These are phyloP conservation scores for Gerris lacustris DNA, from an alignment of 2,888 invertebrate genomes.

Conservation along the genomic window DNA sequence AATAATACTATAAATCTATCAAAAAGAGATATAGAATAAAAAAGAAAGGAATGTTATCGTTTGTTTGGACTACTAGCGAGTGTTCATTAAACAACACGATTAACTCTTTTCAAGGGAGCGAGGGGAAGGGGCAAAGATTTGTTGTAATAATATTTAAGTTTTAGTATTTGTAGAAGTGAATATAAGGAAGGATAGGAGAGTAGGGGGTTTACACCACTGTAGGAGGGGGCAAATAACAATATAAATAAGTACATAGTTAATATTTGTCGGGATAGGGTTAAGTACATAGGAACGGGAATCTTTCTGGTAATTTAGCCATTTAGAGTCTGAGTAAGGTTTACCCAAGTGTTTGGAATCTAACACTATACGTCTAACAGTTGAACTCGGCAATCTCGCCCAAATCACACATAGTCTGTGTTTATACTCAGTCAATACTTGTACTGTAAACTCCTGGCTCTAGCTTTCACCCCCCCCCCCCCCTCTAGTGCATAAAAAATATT, in stretches of 20 bases:
- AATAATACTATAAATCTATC: too few relatives aligned
- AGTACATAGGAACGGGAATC: background rate
- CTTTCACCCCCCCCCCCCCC: too few relatives aligned
- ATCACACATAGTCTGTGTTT: too few relatives aligned
- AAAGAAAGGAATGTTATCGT: too few relatives aligned
- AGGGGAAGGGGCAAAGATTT: background rate
- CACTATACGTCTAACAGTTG: too few relatives aligned
- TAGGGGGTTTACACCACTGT: background rate
- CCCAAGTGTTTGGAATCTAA: too few relatives aligned
- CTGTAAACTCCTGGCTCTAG: too few relatives aligned
- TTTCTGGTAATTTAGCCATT: background rate
- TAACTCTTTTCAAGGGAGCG: background rate
- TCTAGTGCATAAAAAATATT: too few relatives aligned
- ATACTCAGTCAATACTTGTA: too few relatives aligned
- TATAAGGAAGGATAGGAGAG: background rate
- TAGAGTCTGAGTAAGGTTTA: background rate
- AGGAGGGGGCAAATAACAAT: constrained; percentile 1
- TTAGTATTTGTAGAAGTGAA: background rate
- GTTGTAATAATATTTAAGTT: background rate
- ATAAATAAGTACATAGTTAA: constrained; percentile 5
- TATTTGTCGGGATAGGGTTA: background rate
- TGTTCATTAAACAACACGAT: background rate
- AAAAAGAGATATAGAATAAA: too few relatives aligned
- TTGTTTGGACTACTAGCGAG: background rate
- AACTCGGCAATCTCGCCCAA: too few relatives aligned